Evolutionary conservation across 2,888 invertebrate genomes (phyloP).

Genomic region (Troides oblongomaculatus): DNA sequence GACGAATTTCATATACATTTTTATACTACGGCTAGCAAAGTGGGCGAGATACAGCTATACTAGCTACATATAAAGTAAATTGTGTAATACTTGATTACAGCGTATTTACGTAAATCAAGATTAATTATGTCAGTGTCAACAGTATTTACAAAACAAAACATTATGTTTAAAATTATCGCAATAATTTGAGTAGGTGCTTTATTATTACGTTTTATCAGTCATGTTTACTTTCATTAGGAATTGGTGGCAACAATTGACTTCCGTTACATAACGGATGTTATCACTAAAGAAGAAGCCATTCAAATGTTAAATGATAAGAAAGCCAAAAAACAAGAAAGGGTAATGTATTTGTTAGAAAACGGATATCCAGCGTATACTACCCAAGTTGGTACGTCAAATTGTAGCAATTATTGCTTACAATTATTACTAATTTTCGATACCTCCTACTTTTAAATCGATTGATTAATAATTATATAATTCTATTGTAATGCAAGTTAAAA

Average conservation of each 20-base stretch:
- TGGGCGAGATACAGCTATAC: background rate
- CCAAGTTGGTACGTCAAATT: constrained; percentile 82
- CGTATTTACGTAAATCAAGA: background rate
- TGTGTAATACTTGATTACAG: background rate
- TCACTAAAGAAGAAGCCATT: constrained; percentile 91
- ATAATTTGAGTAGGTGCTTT: background rate
- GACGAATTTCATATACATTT: too few relatives aligned
- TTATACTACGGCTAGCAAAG: background rate
- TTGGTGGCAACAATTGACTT: constrained; percentile 93
- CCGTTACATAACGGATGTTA: constrained; percentile 88
- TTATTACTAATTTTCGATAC: background rate
- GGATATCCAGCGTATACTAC: constrained; percentile 95
- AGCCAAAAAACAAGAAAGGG: constrained; percentile 81
- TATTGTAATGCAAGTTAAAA: too few relatives aligned
- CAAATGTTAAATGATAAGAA: constrained; percentile 81
- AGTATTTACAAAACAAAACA: constrained; percentile 6
- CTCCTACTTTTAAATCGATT: background rate
- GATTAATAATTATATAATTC: background rate
- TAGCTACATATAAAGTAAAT: background rate
- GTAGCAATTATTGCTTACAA: background rate
- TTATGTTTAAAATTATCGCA: background rate
- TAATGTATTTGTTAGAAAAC: constrained; percentile 79
- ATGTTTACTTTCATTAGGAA: constrained; percentile 56
- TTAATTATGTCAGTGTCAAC: constrained; percentile 2
- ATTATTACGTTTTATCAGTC: constrained; percentile 13